Conservation (phyloP, 2,113 vertebrate genomes). For the Tichodroma muraria region DNA sequence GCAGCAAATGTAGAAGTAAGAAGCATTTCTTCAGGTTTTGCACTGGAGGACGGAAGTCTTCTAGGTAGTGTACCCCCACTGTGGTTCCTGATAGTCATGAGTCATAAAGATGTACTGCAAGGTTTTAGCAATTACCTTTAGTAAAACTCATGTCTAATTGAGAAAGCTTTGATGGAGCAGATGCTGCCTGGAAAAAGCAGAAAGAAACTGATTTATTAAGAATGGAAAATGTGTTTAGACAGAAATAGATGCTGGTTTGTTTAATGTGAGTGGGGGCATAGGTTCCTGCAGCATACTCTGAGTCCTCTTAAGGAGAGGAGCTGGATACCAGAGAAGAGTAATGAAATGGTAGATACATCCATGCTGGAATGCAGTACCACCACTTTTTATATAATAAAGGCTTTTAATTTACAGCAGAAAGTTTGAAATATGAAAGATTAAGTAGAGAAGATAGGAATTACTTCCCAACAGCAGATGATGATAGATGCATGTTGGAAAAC, state of each 20-base stretch:
- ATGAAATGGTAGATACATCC: neutral
- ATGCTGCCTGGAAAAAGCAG: neutral
- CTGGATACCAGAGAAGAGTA: neutral
- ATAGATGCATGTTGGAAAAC: neutral
- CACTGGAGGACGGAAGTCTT: neutral
- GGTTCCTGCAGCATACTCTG: neutral
- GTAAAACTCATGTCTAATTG: neutral
- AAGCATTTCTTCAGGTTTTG: neutral
- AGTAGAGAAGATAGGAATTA: neutral
- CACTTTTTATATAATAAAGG: neutral
- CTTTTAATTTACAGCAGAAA: neutral
- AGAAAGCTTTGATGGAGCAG: neutral
- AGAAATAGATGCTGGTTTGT: neutral
- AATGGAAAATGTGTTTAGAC: neutral
- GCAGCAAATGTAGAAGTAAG: neutral
- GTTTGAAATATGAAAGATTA: neutral
- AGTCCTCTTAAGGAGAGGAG: neutral
- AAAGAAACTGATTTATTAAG: constrained; percentile 3
- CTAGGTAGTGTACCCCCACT: neutral
- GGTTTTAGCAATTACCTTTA: neutral
- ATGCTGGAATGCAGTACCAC: neutral
- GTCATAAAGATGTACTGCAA: neutral
- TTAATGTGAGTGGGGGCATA: neutral
- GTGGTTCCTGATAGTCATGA: neutral
- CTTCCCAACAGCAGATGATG: neutral